These are phyloP conservation scores for Netelia fuscicornis DNA, from an alignment of 2,888 invertebrate species.

Conservation along the genomic window DNA sequence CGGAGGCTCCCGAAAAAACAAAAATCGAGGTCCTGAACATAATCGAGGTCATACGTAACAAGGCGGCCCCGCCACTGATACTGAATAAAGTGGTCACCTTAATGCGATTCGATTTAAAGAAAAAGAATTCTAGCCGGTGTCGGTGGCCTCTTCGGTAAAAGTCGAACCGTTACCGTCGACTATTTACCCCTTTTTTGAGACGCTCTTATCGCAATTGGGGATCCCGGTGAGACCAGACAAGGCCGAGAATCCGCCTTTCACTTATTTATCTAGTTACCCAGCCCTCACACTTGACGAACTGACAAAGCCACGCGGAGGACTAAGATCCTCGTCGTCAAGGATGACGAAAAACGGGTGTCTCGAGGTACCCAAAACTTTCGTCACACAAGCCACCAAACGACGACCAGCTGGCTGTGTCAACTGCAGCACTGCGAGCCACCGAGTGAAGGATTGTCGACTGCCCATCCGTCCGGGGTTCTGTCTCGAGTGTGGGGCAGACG, in stretches of 20 bases:
- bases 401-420: conserved; percentile 50
- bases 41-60: neutral
- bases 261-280: conserved; percentile 31
- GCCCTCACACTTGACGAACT: conserved; percentile 15
- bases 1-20: neutral
- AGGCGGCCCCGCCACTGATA: neutral
- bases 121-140: neutral
- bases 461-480: conserved; percentile 45
- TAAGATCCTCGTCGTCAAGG: neutral
- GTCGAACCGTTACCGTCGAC: neutral
- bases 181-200: neutral
- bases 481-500: conserved; percentile 39
- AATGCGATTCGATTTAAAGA: neutral
- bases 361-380: conserved; percentile 43
- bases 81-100: neutral
- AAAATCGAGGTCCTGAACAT: neutral
- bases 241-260: neutral
- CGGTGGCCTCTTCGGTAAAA: neutral
- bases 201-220: neutral
- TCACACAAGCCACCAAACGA: conserved; percentile 24
- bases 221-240: neutral
- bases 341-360: conserved; percentile 13
- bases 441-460: conserved; percentile 26
- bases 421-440: conserved; percentile 16
- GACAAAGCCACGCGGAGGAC: conserved; percentile 21